Percentiles rank a stretch among this genome's conserved stretches.
phyloP scores from a whole-genome alignment of 1,140 invertebrate genomes.

The Batillaria attramentaria region DNA sequence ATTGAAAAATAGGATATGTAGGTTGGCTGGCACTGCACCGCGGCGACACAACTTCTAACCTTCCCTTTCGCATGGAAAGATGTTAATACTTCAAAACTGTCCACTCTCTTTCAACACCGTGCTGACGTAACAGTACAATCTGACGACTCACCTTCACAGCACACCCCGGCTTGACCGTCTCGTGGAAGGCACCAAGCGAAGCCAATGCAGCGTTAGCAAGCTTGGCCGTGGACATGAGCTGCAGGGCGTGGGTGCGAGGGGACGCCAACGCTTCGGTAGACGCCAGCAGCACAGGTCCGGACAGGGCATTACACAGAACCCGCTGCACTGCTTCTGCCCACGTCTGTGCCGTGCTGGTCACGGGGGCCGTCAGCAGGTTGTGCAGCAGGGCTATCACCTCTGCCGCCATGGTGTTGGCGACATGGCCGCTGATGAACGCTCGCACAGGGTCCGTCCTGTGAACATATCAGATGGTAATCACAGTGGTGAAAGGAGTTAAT shows the following conservation, averaged over 20 bases:
- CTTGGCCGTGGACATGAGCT: constrained; percentile 68
- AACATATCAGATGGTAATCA: too few species aligned
- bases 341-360: constrained; percentile 59
- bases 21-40: too few species aligned
- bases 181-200: constrained; percentile 70
- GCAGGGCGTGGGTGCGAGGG: constrained; percentile 56
- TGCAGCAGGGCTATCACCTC: constrained; percentile 71
- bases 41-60: too few species aligned
- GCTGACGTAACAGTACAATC: too few species aligned
- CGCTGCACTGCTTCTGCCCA: constrained; percentile 70
- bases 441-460: constrained; percentile 69
- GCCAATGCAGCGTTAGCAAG: constrained; percentile 70
- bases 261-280: constrained; percentile 62
- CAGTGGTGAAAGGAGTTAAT: too few species aligned
- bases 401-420: constrained; percentile 71
- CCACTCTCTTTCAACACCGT: too few species aligned
- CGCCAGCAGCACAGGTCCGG: constrained; percentile 61
- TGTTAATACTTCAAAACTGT: too few species aligned
- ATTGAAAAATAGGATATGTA: too few species aligned
- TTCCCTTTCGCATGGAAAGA: too few species aligned
- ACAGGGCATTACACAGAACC: constrained; percentile 66
- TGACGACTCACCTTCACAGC: constrained; percentile 61
- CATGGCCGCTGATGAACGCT: constrained; percentile 72
- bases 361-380: constrained; percentile 62
- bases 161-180: constrained; percentile 70